Evolutionary conservation across 2,113 vertebrate genomes (phyloP).

Genomic region (Ictalurus furcatus): DNA sequence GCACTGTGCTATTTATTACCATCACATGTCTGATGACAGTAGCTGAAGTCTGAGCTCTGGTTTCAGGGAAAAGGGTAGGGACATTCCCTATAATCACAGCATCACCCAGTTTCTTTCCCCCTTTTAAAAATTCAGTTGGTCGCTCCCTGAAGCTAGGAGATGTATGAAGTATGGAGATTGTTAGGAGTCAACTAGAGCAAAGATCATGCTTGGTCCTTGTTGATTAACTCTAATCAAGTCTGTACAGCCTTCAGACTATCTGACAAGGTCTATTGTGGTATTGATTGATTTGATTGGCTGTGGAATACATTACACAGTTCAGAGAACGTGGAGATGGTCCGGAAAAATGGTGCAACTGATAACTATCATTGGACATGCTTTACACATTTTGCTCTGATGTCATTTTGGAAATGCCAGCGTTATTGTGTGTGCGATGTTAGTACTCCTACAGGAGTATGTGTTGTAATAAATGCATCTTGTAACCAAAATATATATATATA

Average conservation of each 20-base stretch:
- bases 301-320: slow-evolving; percentile 43
- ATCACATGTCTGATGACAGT: slow-evolving; percentile 57
- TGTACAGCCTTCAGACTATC: slow-evolving; percentile 55
- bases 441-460: not conserved
- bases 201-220: slow-evolving; percentile 54
- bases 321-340: not conserved
- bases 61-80: slow-evolving; percentile 40
- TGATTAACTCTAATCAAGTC: slow-evolving; percentile 77
- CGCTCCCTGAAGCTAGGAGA: slow-evolving; percentile 53
- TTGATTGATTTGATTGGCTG: slow-evolving; percentile 68
- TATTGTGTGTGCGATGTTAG: not conserved
- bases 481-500: not conserved
- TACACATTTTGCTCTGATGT: not conserved
- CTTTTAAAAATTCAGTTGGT: slow-evolving; percentile 63
- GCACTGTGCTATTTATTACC: slow-evolving; percentile 38
- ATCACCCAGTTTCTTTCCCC: slow-evolving; percentile 57
- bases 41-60: slow-evolving; percentile 62
- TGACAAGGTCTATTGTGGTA: slow-evolving; percentile 45
- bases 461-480: not conserved
- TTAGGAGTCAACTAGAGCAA: slow-evolving; percentile 55
- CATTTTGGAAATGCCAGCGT: not conserved
- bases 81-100: slow-evolving; percentile 69
- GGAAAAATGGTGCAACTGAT: not conserved
- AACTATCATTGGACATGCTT: not conserved
- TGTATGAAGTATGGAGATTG: slow-evolving; percentile 40